Evolutionary conservation across 2,888 invertebrate genomes (phyloP).

Genomic region (Nephrotoma appendiculata): DNA sequence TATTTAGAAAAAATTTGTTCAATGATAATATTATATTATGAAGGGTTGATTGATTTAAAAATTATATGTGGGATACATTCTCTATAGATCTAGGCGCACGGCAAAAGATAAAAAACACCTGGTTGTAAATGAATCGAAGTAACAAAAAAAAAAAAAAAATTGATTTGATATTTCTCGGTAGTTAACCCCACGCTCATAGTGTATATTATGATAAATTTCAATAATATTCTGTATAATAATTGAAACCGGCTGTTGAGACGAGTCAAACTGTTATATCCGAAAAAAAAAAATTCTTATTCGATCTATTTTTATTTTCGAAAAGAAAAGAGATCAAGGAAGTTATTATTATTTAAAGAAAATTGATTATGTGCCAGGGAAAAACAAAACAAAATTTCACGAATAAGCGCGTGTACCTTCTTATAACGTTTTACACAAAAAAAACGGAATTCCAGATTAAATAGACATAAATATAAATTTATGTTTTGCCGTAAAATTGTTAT

Average conservation of each 20-base stretch:
- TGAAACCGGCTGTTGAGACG: background rate
- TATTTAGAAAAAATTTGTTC: background rate
- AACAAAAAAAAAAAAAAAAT: background rate
- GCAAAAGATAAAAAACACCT: background rate
- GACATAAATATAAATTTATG: background rate
- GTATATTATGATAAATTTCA: background rate
- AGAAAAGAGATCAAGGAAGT: background rate
- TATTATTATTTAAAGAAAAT: background rate
- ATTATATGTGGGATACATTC: background rate
- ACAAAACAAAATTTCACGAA: background rate
- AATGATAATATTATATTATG: background rate
- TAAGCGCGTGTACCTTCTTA: background rate
- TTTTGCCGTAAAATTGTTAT: background rate
- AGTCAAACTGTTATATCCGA: background rate
- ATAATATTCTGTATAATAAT: background rate
- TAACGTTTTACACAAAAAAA: background rate
- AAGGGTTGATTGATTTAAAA: background rate
- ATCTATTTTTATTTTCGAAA: background rate
- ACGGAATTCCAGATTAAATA: background rate
- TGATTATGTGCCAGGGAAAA: background rate
- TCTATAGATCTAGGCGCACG: background rate
- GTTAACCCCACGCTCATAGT: background rate
- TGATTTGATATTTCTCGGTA: background rate
- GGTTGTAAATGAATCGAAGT: background rate
- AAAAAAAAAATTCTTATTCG: background rate